A percentile compares a stretch with the other conserved stretches of the same genome.
These are phyloP conservation scores for Paratilapia polleni DNA, from an alignment of 2,113 vertebrate species.

Conservation along the genomic window DNA sequence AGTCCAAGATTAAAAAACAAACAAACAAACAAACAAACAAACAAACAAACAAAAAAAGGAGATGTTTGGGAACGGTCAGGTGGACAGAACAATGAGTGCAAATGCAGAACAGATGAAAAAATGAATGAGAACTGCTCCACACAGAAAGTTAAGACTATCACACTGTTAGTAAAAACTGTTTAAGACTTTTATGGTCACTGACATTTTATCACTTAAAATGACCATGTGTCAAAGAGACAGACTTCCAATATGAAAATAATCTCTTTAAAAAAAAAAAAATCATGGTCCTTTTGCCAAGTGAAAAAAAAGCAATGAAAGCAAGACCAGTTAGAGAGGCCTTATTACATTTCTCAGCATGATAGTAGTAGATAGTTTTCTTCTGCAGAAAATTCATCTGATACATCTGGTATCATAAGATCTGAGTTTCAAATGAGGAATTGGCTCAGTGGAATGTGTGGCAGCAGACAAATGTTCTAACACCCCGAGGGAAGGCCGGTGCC, in stretches of 20 bases:
- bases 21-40: too few species aligned
- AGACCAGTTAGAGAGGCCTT: neutral
- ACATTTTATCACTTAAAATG: neutral
- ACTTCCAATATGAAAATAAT: slow-evolving; percentile 18
- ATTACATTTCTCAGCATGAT: neutral
- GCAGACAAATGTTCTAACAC: neutral
- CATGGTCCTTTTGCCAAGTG: neutral
- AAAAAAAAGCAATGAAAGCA: neutral
- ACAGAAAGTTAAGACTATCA: neutral
- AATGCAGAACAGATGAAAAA: neutral
- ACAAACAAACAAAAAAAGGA: too few species aligned
- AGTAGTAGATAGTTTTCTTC: neutral
- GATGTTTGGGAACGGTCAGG: neutral
- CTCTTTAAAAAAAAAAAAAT: neutral
- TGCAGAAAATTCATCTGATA: neutral
- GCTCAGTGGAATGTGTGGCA: neutral
- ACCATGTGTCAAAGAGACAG: neutral
- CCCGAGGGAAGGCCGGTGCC: neutral
- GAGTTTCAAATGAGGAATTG: neutral
- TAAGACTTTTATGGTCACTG: neutral
- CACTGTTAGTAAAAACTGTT: neutral
- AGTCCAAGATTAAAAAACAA: neutral
- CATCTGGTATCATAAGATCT: slow-evolving; percentile 4
- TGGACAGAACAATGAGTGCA: neutral
- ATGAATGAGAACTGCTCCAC: neutral